Conservation (phyloP, 2,888 invertebrate genomes). For the Epicampocera succincta region DNA sequence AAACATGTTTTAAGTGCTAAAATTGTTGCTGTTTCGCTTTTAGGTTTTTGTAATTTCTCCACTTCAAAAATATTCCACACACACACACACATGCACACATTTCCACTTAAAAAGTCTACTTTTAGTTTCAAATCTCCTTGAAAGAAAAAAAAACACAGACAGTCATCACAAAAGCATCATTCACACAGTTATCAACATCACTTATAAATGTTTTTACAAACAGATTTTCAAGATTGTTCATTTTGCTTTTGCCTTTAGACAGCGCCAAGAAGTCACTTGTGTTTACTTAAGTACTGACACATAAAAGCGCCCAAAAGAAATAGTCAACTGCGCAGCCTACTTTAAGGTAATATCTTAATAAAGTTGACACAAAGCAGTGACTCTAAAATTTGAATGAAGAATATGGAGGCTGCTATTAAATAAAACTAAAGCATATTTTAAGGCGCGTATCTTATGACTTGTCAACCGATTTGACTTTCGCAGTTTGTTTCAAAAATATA, state of each 20-base stretch:
- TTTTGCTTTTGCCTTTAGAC: slow-evolving; percentile 1
- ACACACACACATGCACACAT: slow-evolving; percentile 44
- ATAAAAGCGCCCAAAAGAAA: background rate
- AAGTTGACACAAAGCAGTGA: background rate
- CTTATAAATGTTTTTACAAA: slow-evolving; percentile 15
- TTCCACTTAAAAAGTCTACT: slow-evolving; percentile 56
- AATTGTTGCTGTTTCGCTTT: background rate
- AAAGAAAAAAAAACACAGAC: slow-evolving; percentile 7
- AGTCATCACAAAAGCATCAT: slow-evolving; percentile 10
- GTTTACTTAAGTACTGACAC: slow-evolving; percentile 2
- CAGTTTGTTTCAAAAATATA: too few relatives aligned
- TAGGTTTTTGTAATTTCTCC: background rate
- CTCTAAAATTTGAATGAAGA: too few relatives aligned
- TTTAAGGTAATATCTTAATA: slow-evolving; percentile 7
- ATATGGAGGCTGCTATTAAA: background rate
- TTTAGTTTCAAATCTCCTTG: slow-evolving; percentile 29
- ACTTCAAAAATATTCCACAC: slow-evolving; percentile 24
- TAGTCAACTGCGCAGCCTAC: slow-evolving; percentile 4
- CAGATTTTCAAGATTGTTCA: slow-evolving; percentile 49
- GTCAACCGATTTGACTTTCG: too few relatives aligned
- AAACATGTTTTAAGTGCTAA: slow-evolving; percentile 17
- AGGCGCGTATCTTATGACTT: too few relatives aligned
- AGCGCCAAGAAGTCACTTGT: slow-evolving; percentile 14
- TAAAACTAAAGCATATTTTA: too few relatives aligned
- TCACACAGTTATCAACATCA: slow-evolving; percentile 20